phyloP scores from a whole-genome alignment of 2,888 invertebrate genomes.

The Hedychridium roseum region DNA sequence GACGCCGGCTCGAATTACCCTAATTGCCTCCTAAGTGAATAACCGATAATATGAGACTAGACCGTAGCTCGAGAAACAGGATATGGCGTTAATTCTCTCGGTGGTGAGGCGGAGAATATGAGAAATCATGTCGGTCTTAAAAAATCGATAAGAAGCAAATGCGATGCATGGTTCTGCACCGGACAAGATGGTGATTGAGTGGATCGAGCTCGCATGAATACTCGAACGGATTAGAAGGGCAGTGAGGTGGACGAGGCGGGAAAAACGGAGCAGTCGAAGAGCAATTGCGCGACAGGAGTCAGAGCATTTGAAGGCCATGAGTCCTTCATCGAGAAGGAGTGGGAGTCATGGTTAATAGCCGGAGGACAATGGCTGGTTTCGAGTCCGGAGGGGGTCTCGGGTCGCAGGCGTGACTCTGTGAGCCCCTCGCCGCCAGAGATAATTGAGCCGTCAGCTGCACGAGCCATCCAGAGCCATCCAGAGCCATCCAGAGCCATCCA shows the following conservation, averaged over 20 bases:
- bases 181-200: background rate
- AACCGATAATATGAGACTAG: no score
- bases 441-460: slow-evolving; percentile 64
- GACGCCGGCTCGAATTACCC: slow-evolving; percentile 27
- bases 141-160: background rate
- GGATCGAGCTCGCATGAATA: background rate
- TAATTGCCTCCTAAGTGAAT: slow-evolving; percentile 31
- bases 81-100: no score
- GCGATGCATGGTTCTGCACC: background rate
- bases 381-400: slow-evolving; percentile 25
- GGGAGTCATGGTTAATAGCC: slow-evolving; percentile 52
- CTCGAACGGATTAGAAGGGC: no score
- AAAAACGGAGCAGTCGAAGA: background rate
- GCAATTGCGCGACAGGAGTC: slow-evolving; percentile 48
- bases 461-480: slow-evolving; percentile 51
- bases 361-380: slow-evolving; percentile 54
- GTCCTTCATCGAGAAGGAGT: slow-evolving; percentile 41
- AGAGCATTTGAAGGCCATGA: slow-evolving; percentile 51
- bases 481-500: no score
- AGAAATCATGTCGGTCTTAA: no score
- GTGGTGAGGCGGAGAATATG: no score
- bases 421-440: slow-evolving; percentile 55
- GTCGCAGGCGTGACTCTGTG: slow-evolving; percentile 55
- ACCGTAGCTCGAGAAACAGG: no score
- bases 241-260: background rate